Conservation (phyloP, 2,797 vertebrate species). For the Glyptemys insculpta region DNA sequence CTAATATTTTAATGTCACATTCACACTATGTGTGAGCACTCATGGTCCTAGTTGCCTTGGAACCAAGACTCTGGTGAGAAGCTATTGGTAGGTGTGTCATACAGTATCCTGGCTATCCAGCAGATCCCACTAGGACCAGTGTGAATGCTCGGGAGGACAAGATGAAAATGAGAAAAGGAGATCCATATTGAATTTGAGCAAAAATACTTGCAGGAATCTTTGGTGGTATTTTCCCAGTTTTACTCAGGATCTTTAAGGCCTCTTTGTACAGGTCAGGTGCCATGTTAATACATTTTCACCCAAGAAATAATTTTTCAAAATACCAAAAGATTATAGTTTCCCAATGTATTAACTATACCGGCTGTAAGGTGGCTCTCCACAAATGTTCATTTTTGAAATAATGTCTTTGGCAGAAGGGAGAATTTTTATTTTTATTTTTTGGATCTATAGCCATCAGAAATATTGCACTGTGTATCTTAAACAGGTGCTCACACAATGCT, state of each 20-base stretch:
- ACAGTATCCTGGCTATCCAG: background rate
- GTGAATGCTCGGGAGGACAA: background rate
- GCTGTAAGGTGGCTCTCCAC: background rate
- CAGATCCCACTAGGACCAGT: background rate
- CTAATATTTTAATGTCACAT: background rate
- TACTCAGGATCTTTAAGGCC: background rate
- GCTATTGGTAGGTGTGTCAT: background rate
- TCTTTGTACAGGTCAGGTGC: background rate
- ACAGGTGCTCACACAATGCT: background rate
- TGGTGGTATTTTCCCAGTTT: background rate
- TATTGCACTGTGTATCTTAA: background rate
- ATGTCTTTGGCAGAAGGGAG: background rate
- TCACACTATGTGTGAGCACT: background rate
- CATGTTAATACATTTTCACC: background rate
- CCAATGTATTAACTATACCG: background rate
- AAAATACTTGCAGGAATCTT: background rate
- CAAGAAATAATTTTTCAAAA: background rate
- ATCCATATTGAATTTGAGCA: background rate
- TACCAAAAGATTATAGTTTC: background rate
- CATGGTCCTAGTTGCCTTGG: background rate
- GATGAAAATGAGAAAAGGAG: background rate
- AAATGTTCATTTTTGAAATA: background rate
- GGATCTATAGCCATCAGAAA: background rate
- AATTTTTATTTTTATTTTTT: background rate
- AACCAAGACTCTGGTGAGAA: background rate